Conservation (phyloP, 2,113 vertebrate genomes). For the Gopherus evgoodei region DNA sequence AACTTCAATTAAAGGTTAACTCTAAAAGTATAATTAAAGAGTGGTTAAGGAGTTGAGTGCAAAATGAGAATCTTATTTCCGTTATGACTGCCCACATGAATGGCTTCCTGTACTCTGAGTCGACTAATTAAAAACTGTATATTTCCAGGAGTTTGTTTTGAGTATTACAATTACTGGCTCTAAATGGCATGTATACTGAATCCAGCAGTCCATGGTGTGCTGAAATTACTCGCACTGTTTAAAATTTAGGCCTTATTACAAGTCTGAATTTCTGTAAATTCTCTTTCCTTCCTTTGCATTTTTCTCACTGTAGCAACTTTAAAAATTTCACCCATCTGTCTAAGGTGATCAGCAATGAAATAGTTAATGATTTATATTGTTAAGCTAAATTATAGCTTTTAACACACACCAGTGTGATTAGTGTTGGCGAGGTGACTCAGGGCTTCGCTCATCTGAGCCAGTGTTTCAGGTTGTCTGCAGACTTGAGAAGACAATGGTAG, state of each 20-base stretch:
- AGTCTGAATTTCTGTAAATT: no score
- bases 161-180: neutral
- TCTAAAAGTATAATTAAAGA: neutral
- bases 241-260: neutral
- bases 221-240: neutral
- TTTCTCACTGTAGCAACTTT: neutral
- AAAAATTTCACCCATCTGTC: neutral
- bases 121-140: neutral
- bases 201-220: neutral
- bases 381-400: neutral
- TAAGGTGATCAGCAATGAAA: neutral
- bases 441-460: neutral
- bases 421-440: neutral
- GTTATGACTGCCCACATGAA: neutral
- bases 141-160: neutral
- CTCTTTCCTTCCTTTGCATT: neutral
- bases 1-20: neutral
- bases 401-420: neutral
- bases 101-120: neutral
- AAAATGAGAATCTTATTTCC: neutral
- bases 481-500: neutral
- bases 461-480: neutral
- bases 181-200: neutral
- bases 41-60: neutral
- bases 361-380: neutral